Evolutionary conservation across 2,797 vertebrate genomes (phyloP).

Genomic region (Peromyscus attwateri): DNA sequence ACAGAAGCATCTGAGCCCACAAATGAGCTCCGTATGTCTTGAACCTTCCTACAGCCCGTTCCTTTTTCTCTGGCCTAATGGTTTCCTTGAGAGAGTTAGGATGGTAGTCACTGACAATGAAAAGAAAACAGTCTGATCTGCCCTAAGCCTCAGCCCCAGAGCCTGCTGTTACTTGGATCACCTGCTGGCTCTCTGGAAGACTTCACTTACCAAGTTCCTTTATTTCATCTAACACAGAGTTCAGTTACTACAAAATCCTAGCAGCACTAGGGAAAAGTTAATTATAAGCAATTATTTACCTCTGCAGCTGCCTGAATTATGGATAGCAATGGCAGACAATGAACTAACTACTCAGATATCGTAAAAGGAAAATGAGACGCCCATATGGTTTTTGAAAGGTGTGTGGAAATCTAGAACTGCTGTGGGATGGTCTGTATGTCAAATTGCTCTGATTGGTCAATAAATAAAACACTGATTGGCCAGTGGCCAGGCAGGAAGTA

Average conservation of each 20-base stretch:
- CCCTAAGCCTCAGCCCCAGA: background rate
- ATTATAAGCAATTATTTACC: background rate
- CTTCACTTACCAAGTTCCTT: background rate
- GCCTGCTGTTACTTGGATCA: background rate
- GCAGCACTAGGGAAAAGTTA: background rate
- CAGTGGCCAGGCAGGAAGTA: too few relatives aligned
- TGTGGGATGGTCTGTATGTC: too few relatives aligned
- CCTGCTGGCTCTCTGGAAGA: background rate
- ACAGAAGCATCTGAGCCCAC: background rate
- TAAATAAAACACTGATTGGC: too few relatives aligned
- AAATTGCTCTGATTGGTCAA: too few relatives aligned
- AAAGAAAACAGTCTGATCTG: background rate
- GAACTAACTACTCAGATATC: background rate
- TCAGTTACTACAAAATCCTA: background rate
- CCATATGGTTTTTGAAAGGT: background rate
- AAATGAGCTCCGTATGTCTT: background rate
- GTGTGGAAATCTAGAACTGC: background rate
- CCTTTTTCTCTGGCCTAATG: background rate
- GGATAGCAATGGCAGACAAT: background rate
- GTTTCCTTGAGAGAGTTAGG: constrained; percentile 1
- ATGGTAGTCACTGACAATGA: background rate
- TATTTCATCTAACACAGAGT: background rate
- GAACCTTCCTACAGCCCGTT: background rate
- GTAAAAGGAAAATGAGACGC: background rate
- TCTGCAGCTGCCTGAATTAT: background rate